These are phyloP conservation scores for Buteo buteo DNA, from an alignment of 2,113 vertebrate genomes.

Conservation along the genomic window DNA sequence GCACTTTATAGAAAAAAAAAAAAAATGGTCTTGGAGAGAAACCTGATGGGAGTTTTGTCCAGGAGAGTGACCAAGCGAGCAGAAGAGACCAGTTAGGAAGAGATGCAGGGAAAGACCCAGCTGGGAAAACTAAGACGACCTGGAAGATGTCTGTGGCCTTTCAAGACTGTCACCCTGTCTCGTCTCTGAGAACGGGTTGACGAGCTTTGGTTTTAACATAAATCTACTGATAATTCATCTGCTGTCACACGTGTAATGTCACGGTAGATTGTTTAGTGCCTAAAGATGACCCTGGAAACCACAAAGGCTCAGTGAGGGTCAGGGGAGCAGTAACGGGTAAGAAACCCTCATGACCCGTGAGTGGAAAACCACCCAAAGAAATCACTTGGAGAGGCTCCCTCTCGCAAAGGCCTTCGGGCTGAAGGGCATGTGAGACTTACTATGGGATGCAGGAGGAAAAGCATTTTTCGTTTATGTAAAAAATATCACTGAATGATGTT, in stretches of 20 bases:
- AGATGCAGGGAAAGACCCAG: neutral
- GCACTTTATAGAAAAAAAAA: neutral
- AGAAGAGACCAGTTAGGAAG: neutral
- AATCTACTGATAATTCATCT: neutral
- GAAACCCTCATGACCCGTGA: neutral
- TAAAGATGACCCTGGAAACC: neutral
- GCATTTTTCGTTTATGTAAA: neutral
- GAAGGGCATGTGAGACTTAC: neutral
- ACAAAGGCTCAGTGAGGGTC: neutral
- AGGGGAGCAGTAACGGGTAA: neutral
- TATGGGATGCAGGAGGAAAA: neutral
- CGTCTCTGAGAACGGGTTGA: neutral
- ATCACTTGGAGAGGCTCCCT: neutral
- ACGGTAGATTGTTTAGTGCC: neutral
- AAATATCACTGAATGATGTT: neutral
- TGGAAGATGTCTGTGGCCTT: neutral
- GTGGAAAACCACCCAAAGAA: neutral
- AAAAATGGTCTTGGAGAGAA: neutral
- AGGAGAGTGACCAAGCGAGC: neutral
- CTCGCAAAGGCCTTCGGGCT: neutral
- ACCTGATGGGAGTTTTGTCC: neutral
- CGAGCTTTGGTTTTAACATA: neutral
- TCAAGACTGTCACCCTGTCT: neutral
- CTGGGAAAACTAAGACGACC: neutral
- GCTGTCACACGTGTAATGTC: rapidly evolving